Conservation (phyloP, 2,113 vertebrate species). For the Crotalus tigris region DNA sequence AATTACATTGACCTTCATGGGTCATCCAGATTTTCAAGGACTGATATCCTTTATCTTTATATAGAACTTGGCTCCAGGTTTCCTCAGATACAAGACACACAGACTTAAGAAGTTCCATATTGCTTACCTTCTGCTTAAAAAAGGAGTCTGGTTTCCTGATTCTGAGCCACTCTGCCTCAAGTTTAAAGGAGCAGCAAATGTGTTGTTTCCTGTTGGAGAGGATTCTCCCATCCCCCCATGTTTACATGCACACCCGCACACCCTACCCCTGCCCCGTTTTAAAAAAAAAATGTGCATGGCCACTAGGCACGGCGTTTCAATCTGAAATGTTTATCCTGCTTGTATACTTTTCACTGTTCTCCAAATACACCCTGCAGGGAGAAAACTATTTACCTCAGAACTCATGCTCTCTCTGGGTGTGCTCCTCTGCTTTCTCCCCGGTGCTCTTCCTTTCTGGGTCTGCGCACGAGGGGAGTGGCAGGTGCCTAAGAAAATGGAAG, state of each 20-base stretch:
- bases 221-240: not conserved
- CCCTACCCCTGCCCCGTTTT: not conserved
- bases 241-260: not conserved
- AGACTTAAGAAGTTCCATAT: not conserved
- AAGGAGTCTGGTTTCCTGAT: not conserved
- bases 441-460: not conserved
- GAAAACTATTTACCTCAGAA: slow-evolving; percentile 12
- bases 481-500: slow-evolving; percentile 22
- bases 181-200: not conserved
- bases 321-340: not conserved
- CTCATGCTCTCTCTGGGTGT: not conserved
- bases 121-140: not conserved
- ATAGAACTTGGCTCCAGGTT: not conserved
- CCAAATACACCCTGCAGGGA: not conserved
- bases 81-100: not conserved
- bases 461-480: slow-evolving; percentile 10
- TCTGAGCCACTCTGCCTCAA: not conserved
- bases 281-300: not conserved
- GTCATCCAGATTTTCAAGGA: not conserved
- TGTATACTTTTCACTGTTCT: not conserved
- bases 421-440: not conserved
- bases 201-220: not conserved
- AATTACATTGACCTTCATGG: not conserved
- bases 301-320: not conserved
- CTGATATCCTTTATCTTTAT: not conserved